Evolutionary conservation across 2,888 invertebrate species (phyloP).

Genomic region (Agrotis puta): DNA sequence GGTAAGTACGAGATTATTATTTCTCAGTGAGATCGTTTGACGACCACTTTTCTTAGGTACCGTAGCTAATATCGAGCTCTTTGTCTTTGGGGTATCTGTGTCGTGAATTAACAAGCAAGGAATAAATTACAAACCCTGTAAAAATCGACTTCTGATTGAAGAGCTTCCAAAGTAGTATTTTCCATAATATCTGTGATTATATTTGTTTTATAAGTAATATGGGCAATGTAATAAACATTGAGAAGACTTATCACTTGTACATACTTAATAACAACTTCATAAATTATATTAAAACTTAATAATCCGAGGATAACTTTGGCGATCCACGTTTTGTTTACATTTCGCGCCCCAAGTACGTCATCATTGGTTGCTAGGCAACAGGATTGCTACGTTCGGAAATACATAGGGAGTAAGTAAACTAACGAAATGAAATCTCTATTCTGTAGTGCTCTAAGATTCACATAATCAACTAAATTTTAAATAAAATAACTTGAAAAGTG

Average conservation of each 20-base stretch:
- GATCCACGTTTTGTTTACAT: conserved; percentile 83
- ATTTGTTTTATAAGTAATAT: background rate
- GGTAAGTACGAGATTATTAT: background rate
- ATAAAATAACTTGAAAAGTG: background rate
- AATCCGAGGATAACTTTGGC: conserved; percentile 20
- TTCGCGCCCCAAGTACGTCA: conserved; percentile 78
- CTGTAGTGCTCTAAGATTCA: background rate
- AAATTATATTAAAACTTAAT: conserved; percentile 62
- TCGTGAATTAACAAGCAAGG: background rate
- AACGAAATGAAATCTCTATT: background rate
- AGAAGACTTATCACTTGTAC: conserved; percentile 5
- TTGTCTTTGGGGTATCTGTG: background rate
- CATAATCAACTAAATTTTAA: background rate
- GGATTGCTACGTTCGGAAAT: conserved; percentile 19
- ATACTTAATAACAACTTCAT: conserved; percentile 45
- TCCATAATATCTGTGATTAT: conserved; percentile 69
- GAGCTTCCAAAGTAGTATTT: conserved; percentile 73
- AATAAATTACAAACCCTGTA: conserved; percentile 82
- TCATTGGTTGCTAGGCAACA: conserved; percentile 79
- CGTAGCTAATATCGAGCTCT: too few relatives aligned
- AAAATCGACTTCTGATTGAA: conserved; percentile 88
- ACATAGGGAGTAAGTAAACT: background rate
- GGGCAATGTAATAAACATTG: background rate
- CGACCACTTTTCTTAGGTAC: too few relatives aligned
- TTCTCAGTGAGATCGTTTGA: background rate